phyloP scores from a whole-genome alignment of 1,140 invertebrate species.

The Bradysia coprophila region DNA sequence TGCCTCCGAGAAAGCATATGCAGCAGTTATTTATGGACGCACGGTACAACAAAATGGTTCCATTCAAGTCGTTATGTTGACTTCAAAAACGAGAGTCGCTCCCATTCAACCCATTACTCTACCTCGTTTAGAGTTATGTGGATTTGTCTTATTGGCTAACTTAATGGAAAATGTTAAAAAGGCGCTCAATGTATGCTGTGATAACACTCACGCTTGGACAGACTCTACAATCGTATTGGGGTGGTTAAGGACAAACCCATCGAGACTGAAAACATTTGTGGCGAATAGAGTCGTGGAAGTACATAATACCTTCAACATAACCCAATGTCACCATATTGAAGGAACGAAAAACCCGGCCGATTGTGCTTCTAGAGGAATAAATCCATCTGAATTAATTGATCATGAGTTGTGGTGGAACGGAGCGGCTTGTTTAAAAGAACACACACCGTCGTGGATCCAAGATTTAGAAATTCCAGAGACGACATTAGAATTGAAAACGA shows the following conservation, averaged over 20 bases:
- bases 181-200: constrained; percentile 3
- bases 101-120: constrained; percentile 19
- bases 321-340: constrained; percentile 23
- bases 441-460: background rate
- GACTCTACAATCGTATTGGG: constrained; percentile 23
- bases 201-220: constrained; percentile 10
- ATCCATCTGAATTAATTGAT: constrained; percentile 8
- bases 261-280: constrained; percentile 1
- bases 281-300: constrained; percentile 21
- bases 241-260: constrained; percentile 17
- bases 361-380: constrained; percentile 19
- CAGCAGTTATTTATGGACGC: constrained; percentile 12
- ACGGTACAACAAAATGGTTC: constrained; percentile 3
- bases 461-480: background rate
- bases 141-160: constrained; percentile 16
- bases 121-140: constrained; percentile 25
- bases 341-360: constrained; percentile 25
- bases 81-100: constrained; percentile 18
- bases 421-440: constrained; percentile 1
- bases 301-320: constrained; percentile 6
- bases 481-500: background rate
- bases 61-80: constrained; percentile 8
- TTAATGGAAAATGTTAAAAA: constrained; percentile 7
- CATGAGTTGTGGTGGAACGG: constrained; percentile 16
- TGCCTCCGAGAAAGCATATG: constrained; percentile 12